Evolutionary conservation across 1,140 invertebrate species (phyloP), one percentile per base, ranked within the genome.

Genomic region (Zaprionus davidi): DNA sequence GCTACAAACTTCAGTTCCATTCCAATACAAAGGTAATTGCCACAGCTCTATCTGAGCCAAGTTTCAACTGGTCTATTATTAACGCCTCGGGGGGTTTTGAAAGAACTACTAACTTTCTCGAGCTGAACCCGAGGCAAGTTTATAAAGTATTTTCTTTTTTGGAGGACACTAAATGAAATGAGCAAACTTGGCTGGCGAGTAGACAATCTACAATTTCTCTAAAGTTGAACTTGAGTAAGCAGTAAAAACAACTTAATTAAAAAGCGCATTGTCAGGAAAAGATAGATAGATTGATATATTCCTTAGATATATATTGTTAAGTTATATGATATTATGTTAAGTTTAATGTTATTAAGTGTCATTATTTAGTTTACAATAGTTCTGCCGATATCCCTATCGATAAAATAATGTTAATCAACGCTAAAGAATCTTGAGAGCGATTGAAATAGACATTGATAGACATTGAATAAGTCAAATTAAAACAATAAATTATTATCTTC

Each of bases 1-100:
- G 31, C 31, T 34, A 3, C 31, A 34, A 34, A 34, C 9, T 34
- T 44, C n/a, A 44, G 15, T 46, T 46, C 41, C 41, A 46, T 46
- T 46, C 41, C 6, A 17, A 46, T 17, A 17, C 41, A 46, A 46
- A 46, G n/a, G 41, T 46, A 46, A 46, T 46, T 46, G n/a, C n/a
- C 41, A 46, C 6, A 3, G 6, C 41, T n/a, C 41, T 11, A 49
- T 49, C 46, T 49, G 46, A 49, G 46, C n/a, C 46, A 49, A 51
- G 46, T 51, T 22, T 20, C 46, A 51, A 13, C 46, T 51, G 46
- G 46, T 51, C 46, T 51, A 51, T 51, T 51, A 51, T 24, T 4
- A 22, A 24, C 46, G 20, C 46, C 22, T 11, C 17, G 6, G 20
- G 46, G 46, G 20, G 9, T 9, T 22, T 2, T 1, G 3, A 22